Percentiles rank a stretch among this genome's conserved stretches.
Evolutionary conservation across 2,797 vertebrate species (phyloP).

Genomic region (Sebastes flavidus): DNA sequence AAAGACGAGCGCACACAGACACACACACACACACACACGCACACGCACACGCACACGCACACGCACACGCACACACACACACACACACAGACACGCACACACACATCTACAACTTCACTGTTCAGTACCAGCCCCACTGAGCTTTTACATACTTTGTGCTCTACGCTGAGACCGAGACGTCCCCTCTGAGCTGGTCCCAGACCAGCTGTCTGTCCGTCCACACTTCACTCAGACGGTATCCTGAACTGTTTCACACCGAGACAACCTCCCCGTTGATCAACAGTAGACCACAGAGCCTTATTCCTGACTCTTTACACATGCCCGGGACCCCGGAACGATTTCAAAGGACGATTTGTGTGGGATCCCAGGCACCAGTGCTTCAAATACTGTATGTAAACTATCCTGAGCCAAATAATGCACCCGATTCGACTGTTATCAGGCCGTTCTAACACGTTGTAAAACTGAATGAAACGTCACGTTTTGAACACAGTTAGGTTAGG

Average conservation of each 20-base stretch:
- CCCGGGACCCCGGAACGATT: not conserved
- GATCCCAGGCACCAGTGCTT: not conserved
- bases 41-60: not conserved
- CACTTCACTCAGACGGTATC: not conserved
- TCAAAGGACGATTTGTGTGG: not conserved
- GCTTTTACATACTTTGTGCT: conserved; percentile 4
- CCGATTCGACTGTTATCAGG: too few relatives aligned
- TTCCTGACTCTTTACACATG: not conserved
- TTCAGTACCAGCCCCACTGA: not conserved
- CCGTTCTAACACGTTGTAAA: too few relatives aligned
- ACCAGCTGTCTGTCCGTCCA: not conserved
- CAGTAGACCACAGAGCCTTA: not conserved
- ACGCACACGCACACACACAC: not conserved
- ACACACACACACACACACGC: not conserved
- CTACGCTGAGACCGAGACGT: not conserved
- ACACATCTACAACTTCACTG: not conserved
- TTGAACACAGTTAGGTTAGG: too few relatives aligned
- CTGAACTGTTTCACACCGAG: not conserved
- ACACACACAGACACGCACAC: not conserved
- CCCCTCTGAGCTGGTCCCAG: conserved; percentile 27
- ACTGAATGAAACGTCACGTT: too few relatives aligned
- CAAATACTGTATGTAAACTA: not conserved
- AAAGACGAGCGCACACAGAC: conserved; percentile 42
- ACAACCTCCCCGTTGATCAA: not conserved
- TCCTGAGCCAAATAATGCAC: too few relatives aligned